Base-by-base conservation (phyloP, 2,113 vertebrate genomes). In the Thunnus maccoyii region DNA sequence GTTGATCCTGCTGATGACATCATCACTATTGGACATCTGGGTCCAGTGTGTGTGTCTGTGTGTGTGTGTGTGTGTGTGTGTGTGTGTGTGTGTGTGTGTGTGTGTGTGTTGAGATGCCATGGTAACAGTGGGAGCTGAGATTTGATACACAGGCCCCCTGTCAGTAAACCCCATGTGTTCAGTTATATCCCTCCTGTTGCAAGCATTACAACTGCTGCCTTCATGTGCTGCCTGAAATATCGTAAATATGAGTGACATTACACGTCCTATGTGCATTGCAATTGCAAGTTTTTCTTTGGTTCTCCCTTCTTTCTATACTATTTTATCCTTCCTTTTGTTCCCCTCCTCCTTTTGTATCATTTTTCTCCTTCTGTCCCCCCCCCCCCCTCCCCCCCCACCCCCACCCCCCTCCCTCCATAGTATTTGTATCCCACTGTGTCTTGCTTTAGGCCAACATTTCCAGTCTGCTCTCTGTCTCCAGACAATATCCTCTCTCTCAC, bases 21-120 rank as follows among this genome's bases (percentile, higher is more conserved):
- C 91, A 79, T 90, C 71, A 80, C 44, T 81, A 22, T 30, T 74
- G 78, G 90, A 90, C 79, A 93, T 91, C 80, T 92, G 86, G 76
- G 44, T 69, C 65, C 57, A 27, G 51, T 62, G 55, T 70, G 51
- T 56, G 41, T 22, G 1, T 22, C 1, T 22, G 22, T 22, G 51
- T 62, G 55, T 70, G 51, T 74, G 52, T 63, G 61, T 56, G 27
- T 56, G 41, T 22, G 1, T 22, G 22, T 22, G 22, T 22, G 51
- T 62, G 55, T 70, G 51, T 74, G 52, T 63, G 61, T 56, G 27
- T 64, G 66, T 68, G 74, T 47, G 56, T 72, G 52, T 68, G 54
- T 72, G 79, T 74, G 55, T 41, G 9, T 41, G 36, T 41, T 41
- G 8, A 41, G 7, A 41, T 80, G 50, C 48, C 60, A 67, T 69